These are phyloP conservation scores for Zele albiditarsus DNA, from an alignment of 2,888 invertebrate genomes.

Conservation along the genomic window DNA sequence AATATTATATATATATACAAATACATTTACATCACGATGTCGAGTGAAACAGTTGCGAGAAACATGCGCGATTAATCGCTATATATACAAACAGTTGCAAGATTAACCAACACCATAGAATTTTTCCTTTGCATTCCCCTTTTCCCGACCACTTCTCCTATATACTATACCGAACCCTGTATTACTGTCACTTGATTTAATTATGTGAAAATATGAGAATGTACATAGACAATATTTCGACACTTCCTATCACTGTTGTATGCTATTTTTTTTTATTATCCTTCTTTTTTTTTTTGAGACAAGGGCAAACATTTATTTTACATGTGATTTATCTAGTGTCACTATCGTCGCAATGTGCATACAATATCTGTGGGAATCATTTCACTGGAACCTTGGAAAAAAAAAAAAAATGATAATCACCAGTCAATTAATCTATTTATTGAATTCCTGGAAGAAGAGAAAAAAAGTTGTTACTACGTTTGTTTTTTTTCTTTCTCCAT, in stretches of 20 bases:
- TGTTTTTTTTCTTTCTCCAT: background rate
- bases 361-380: background rate
- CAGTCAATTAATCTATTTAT: background rate
- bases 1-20: background rate
- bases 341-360: background rate
- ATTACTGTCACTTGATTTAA: slow-evolving; percentile 42
- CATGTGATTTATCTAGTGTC: background rate
- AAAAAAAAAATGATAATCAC: background rate
- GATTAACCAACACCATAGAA: slow-evolving; percentile 3
- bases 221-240: slow-evolving; percentile 47
- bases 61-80: slow-evolving; percentile 15
- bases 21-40: background rate
- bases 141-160: background rate
- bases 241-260: slow-evolving; percentile 50
- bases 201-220: slow-evolving; percentile 49
- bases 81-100: background rate
- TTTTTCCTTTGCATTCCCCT: background rate
- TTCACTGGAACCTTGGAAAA: background rate
- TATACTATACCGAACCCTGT: background rate
- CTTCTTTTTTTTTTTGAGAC: slow-evolving; percentile 36
- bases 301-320: slow-evolving; percentile 38
- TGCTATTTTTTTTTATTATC: no score
- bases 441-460: background rate
- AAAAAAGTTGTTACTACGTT: background rate
- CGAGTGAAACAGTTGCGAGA: background rate